phyloP scores from a whole-genome alignment of 1,140 invertebrate genomes.

The Meloidogyne exigua region DNA sequence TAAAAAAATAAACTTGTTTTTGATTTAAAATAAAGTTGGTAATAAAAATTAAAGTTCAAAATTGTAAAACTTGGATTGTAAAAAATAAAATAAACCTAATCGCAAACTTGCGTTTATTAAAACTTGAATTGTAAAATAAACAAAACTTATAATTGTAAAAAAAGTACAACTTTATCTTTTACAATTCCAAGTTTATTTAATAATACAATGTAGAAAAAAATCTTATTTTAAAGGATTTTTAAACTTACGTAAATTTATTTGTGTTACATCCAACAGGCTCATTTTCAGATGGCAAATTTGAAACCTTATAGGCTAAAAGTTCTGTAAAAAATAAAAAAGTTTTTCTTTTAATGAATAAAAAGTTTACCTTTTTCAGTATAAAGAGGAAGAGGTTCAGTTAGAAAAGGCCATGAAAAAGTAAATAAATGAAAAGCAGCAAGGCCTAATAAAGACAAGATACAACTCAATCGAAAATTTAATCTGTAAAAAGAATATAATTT shows the following conservation, averaged over 20 bases:
- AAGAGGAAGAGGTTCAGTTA: conserved; percentile 20
- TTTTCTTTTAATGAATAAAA: conserved; percentile 8
- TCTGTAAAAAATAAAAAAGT: conserved; percentile 9
- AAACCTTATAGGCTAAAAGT: background rate
- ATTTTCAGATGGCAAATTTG: conserved; percentile 20
- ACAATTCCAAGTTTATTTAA: no score
- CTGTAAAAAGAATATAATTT: conserved; percentile 20
- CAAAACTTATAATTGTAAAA: no score
- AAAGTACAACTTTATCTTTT: no score
- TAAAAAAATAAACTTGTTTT: no score
- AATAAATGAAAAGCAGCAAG: conserved; percentile 38
- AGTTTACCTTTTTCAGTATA: conserved; percentile 17
- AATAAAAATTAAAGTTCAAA: no score
- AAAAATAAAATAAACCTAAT: no score
- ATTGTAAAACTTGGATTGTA: no score
- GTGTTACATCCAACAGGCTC: conserved; percentile 44
- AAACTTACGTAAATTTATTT: conserved; percentile 27
- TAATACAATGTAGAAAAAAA: no score
- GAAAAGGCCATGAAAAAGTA: conserved; percentile 50
- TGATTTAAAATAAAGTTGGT: no score
- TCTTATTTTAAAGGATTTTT: no score
- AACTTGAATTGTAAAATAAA: no score
- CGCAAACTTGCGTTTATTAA: no score
- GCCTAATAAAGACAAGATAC: conserved; percentile 33
- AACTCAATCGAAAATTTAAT: conserved; percentile 42